Evolutionary conservation across 1,140 invertebrate species (phyloP).

Genomic region (Hyposmocoma kahamanoa): DNA sequence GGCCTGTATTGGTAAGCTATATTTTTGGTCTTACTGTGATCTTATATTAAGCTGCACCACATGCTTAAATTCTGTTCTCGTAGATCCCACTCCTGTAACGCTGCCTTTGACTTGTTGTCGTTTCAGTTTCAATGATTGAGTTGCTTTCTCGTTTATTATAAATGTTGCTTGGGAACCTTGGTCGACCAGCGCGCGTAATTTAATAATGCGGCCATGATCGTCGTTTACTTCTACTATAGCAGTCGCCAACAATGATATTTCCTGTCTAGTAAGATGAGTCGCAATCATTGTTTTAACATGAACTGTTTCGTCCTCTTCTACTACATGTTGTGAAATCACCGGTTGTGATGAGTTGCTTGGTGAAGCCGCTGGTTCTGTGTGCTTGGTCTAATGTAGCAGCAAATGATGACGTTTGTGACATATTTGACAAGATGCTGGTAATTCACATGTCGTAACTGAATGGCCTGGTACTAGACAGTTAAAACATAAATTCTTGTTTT

Average conservation of each 20-base stretch:
- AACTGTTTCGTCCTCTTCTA: neutral
- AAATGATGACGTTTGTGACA: conserved; percentile 24
- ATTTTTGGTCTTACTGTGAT: conserved; percentile 16
- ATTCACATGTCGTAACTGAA: neutral
- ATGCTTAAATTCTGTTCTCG: neutral
- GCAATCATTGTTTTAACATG: neutral
- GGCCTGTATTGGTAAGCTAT: conserved; percentile 13
- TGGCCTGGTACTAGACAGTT: conserved; percentile 12
- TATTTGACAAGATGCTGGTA: neutral
- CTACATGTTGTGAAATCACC: conserved; percentile 1
- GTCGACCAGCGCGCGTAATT: conserved; percentile 21
- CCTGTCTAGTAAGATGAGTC: conserved; percentile 2
- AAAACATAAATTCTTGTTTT: conserved; percentile 20
- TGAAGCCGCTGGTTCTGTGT: neutral
- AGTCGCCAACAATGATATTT: conserved; percentile 17
- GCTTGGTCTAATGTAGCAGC: conserved; percentile 17
- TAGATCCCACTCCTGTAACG: conserved; percentile 7
- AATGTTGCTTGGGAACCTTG: conserved; percentile 22
- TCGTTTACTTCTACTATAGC: conserved; percentile 15
- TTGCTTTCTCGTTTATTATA: conserved; percentile 19
- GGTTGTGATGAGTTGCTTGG: neutral
- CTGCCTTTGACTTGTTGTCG: conserved; percentile 13
- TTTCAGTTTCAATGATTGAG: conserved; percentile 15
- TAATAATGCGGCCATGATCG: conserved; percentile 1
- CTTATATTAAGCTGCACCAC: conserved; percentile 15